These are phyloP conservation scores for Furcifer pardalis DNA, from an alignment of 2,797 vertebrate species.

Conservation along the genomic window DNA sequence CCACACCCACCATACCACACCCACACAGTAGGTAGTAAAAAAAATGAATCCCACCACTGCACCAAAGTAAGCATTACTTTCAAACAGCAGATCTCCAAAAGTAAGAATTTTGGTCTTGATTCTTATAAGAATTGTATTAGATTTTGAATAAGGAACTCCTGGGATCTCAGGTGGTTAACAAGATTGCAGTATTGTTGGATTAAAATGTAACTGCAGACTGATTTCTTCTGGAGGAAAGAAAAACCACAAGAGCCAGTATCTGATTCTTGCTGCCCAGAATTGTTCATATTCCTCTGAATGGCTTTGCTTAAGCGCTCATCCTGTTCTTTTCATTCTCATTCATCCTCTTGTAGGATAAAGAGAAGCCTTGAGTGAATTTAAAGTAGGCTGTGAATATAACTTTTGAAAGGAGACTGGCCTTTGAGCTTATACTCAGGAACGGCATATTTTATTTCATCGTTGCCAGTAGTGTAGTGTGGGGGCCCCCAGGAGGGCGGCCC, in stretches of 20 bases:
- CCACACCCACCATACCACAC: no score
- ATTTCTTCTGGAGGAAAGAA: not conserved
- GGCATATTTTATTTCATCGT: no score
- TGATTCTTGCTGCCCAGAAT: not conserved
- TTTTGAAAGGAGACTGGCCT: not conserved
- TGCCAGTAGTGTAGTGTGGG: no score
- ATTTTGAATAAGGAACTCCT: not conserved
- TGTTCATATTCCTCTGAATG: not conserved
- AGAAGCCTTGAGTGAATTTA: constrained; percentile 17
- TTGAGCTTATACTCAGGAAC: not conserved
- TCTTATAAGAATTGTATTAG: not conserved
- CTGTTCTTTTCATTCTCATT: constrained; percentile 2
- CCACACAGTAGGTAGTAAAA: no score
- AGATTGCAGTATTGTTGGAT: not conserved
- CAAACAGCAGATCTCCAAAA: not conserved
- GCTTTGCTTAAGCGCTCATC: not conserved
- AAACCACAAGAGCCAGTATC: not conserved
- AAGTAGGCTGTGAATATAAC: not conserved
- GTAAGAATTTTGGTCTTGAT: constrained; percentile 8
- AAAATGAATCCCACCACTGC: no score
- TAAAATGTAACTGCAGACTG: constrained; percentile 34
- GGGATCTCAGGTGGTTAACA: not conserved
- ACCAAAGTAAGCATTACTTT: constrained; percentile 28
- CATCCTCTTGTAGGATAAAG: not conserved
- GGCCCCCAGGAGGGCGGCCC: no score